Percentiles rank a stretch among this genome's conserved stretches.
phyloP scores from a whole-genome alignment of 1,140 invertebrate genomes.

The Vanessa tameamea region DNA sequence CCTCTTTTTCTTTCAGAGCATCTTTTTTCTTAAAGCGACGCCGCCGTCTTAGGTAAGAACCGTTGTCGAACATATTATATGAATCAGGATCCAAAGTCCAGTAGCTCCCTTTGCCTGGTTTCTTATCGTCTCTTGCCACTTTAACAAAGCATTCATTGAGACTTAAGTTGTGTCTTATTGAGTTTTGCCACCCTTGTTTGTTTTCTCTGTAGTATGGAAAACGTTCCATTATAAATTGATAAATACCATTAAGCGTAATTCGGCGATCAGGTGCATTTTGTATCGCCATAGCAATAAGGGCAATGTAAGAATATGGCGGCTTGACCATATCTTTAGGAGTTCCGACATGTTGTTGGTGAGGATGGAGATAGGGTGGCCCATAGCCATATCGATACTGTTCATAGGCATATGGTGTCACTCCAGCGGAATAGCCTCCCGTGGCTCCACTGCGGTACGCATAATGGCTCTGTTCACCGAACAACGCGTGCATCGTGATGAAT shows the following conservation, averaged over 20 bases:
- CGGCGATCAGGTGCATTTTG: conserved; percentile 95
- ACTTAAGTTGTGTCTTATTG: conserved; percentile 97
- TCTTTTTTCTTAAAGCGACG: conserved; percentile 98
- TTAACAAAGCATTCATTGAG: conserved; percentile 99
- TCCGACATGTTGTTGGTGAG: conserved; percentile 87
- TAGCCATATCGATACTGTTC: conserved; percentile 90
- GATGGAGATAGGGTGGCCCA: conserved; percentile 82
- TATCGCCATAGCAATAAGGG: conserved; percentile 99
- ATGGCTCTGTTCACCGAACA: conserved; percentile 93
- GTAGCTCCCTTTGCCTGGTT: conserved; percentile 97
- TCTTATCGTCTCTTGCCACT: conserved; percentile 94
- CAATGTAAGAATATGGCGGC: conserved; percentile 99
- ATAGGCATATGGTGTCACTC: conserved; percentile 83
- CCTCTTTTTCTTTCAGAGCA: conserved; percentile 92
- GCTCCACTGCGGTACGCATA: conserved; percentile 80
- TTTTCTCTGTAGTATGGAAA: conserved; percentile 99
- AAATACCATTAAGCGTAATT: conserved; percentile 98
- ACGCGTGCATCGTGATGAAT: conserved; percentile 87
- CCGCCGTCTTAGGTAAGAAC: conserved; percentile 94
- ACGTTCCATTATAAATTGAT: conserved; percentile 98
- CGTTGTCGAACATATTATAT: conserved; percentile 99
- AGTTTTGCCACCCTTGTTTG: conserved; percentile 97
- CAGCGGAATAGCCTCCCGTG: conserved; percentile 75
- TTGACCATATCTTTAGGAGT: conserved; percentile 94
- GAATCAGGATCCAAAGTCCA: conserved; percentile 98